These are phyloP conservation scores for Catocala sponsa DNA, from an alignment of 2,888 invertebrate genomes.

Conservation along the genomic window DNA sequence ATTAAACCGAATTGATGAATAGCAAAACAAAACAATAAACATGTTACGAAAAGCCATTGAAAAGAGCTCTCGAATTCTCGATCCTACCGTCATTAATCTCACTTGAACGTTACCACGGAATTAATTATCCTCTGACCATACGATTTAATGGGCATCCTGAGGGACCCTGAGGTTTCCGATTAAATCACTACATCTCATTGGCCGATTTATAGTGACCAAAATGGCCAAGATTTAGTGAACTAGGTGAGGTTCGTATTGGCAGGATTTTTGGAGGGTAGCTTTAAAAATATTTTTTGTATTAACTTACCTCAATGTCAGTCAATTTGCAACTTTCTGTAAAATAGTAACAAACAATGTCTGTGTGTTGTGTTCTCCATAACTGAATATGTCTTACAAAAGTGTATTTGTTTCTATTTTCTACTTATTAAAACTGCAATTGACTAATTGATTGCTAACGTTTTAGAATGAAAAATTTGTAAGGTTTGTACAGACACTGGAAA, in stretches of 20 bases:
- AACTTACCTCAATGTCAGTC: too few species aligned
- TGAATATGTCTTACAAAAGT: too few species aligned
- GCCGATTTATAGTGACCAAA: constrained; percentile 85
- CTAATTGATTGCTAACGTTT: too few species aligned
- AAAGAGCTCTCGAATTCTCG: constrained; percentile 77
- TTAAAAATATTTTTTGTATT: not conserved
- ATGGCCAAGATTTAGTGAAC: constrained; percentile 53
- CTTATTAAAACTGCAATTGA: too few species aligned
- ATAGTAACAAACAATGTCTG: too few species aligned
- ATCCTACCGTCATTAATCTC: constrained; percentile 82
- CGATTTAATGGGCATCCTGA: constrained; percentile 87
- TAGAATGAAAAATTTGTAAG: too few species aligned
- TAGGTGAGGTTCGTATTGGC: constrained; percentile 39
- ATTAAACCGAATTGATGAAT: constrained; percentile 50
- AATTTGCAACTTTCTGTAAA: too few species aligned
- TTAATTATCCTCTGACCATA: constrained; percentile 88
- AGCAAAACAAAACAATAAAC: constrained; percentile 72
- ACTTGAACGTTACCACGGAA: constrained; percentile 84
- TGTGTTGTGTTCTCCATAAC: too few species aligned
- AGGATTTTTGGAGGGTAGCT: constrained; percentile 7
- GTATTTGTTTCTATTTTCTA: too few species aligned
- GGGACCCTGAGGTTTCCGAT: constrained; percentile 85
- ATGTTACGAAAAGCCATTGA: constrained; percentile 67
- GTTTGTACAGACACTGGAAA: too few species aligned
- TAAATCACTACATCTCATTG: constrained; percentile 88